Percentiles rank a stretch among this genome's conserved stretches.
phyloP scores from a whole-genome alignment of 2,888 invertebrate species.

The Amiota minor region DNA sequence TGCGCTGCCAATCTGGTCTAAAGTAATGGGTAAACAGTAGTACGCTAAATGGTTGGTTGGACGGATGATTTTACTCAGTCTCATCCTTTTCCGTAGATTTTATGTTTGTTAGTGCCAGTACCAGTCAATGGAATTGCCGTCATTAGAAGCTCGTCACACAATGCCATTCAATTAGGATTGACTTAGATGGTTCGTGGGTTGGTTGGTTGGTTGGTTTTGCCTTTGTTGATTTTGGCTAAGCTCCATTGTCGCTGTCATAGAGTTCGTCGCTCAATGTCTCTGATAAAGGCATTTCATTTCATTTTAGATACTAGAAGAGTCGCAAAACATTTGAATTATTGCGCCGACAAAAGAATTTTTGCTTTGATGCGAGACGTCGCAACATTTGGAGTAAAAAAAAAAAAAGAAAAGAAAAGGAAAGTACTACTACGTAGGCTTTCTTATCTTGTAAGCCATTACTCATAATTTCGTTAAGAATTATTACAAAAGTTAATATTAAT shows the following conservation, averaged over 20 bases:
- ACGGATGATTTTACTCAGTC: conserved; percentile 54
- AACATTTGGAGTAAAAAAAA: neutral
- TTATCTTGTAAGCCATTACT: conserved; percentile 65
- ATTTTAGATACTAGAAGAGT: neutral
- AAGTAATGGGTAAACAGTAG: no score
- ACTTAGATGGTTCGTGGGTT: conserved; percentile 26
- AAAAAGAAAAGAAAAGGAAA: conserved; percentile 19
- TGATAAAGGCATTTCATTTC: neutral
- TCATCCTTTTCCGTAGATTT: conserved; percentile 29
- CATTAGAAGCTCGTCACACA: conserved; percentile 34
- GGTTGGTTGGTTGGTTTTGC: neutral
- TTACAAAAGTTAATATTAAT: conserved; percentile 69
- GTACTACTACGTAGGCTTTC: neutral
- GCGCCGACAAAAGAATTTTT: conserved; percentile 21
- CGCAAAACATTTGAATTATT: conserved; percentile 18
- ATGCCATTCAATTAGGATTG: conserved; percentile 26
- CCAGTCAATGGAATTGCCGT: conserved; percentile 64
- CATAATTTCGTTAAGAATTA: conserved; percentile 67
- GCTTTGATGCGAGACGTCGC: neutral
- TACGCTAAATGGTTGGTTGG: no score
- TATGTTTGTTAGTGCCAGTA: conserved; percentile 49
- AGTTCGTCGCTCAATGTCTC: neutral
- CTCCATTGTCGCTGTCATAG: neutral
- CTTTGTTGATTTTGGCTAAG: neutral
- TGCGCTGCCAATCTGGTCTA: neutral